Conservation (phyloP, 92 coral and sea anemone species). For the Epizoanthus stellaris region DNA sequence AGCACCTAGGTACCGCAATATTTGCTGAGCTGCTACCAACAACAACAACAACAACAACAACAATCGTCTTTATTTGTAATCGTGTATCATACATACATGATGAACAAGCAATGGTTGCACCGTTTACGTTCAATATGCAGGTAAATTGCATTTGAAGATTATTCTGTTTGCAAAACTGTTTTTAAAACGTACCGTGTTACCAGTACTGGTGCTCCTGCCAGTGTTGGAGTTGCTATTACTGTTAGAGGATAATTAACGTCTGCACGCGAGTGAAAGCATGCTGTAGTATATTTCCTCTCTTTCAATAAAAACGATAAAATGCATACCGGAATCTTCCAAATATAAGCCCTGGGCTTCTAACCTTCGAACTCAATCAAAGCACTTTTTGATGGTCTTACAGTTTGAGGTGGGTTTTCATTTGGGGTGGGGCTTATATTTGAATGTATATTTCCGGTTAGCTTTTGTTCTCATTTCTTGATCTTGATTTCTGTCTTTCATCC, state of each 20-base stretch:
- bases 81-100: constrained; percentile 1
- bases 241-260: constrained; percentile 11
- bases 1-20: constrained; percentile 4
- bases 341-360: constrained; percentile 4
- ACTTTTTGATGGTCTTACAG: constrained; percentile 9
- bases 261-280: constrained; percentile 11
- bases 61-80: background rate
- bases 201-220: constrained; percentile 23
- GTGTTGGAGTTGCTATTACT: constrained; percentile 8
- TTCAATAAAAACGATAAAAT: constrained; percentile 14
- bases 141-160: constrained; percentile 16
- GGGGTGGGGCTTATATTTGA: constrained; percentile 4
- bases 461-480: constrained; percentile 11
- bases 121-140: constrained; percentile 6
- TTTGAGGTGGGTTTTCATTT: constrained; percentile 18
- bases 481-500: constrained; percentile 8
- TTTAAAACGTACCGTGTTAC: background rate
- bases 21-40: constrained; percentile 19
- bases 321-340: constrained; percentile 8
- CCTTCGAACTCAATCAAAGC: constrained; percentile 4
- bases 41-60: constrained; percentile 3
- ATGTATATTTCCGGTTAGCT: constrained; percentile 18
- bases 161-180: constrained; percentile 15
- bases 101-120: constrained; percentile 11
- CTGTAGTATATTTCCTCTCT: constrained; percentile 19